phyloP scores from a whole-genome alignment of 2,797 vertebrate species.

The Gadopsis bispinosus region DNA sequence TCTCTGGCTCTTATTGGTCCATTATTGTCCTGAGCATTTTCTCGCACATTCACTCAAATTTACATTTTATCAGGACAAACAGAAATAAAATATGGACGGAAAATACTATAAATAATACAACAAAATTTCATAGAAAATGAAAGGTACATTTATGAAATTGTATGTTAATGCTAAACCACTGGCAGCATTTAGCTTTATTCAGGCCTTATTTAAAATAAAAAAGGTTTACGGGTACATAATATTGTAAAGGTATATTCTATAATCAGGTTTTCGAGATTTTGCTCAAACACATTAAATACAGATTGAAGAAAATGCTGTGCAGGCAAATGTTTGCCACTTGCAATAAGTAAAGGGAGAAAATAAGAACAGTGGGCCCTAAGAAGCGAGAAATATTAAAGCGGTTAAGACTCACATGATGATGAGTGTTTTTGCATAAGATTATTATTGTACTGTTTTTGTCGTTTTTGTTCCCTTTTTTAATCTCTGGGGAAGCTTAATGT shows the following conservation, averaged over 20 bases:
- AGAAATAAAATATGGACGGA: neutral
- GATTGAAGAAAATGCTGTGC: neutral
- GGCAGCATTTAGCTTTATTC: neutral
- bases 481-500: neutral
- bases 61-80: neutral
- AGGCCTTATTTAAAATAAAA: neutral
- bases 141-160: neutral
- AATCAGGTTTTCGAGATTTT: neutral
- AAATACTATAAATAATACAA: neutral
- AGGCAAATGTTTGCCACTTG: neutral
- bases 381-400: neutral
- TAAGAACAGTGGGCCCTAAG: neutral
- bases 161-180: neutral
- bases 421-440: neutral
- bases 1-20: neutral
- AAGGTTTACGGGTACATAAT: neutral
- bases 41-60: neutral
- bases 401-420: neutral
- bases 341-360: neutral
- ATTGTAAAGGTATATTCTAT: slow-evolving; percentile 9
- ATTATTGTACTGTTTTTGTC: neutral
- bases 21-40: neutral
- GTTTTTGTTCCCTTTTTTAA: neutral
- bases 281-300: slow-evolving; percentile 25
- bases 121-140: neutral